Base-by-base conservation (phyloP, 2,113 vertebrate genomes). In the Dicerorhinus sumatrensis region DNA sequence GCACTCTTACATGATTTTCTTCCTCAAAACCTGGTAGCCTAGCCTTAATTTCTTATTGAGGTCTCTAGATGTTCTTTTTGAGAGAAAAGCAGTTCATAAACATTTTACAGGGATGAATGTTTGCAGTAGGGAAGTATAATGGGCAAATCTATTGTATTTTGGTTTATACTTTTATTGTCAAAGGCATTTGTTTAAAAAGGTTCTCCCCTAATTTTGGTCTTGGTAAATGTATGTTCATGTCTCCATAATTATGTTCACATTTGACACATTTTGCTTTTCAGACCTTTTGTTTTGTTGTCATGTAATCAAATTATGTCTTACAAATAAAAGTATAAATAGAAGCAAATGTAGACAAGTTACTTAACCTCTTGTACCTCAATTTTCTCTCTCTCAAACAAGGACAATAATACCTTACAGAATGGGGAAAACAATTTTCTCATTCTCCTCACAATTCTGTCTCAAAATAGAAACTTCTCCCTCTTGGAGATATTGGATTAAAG, bases 271-370 rank as follows among this genome's bases (percentile, higher is more conserved):
- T 98, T 90, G 39, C 89, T 94, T 93, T 93, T 87, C 48, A 96
- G 87, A 90, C 21, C 86, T 94, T 96, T 97, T 97, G 92, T 96
- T 96, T 95, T 67, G 39, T 46, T 90, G 46, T 81, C 95, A 84
- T 75, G 48, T 95, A 96, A 97, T 97, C 92, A 97, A 96, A 98
- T 97, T 95, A 76, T 87, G 36, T 86, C 56, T 88, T 92, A 72
- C 62, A 84, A 98, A 95, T 94, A 62, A 72, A 96, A 96, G 79
- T 87, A 94, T 93, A 96, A 94, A 93, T 73, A 92, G 90, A 94
- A 96, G 75, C 58, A 92, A 95, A 89, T 73, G 77, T 63, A 90
- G 65, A 88, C 72, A 96, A 96, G 65, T 89, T 51, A 70, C 23
- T 96, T 96, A 93, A 86, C 80, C 96, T 96, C 54, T 96, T 95